Evolutionary conservation across 2,797 vertebrate species (phyloP).

Genomic region (Antrozous pallidus): DNA sequence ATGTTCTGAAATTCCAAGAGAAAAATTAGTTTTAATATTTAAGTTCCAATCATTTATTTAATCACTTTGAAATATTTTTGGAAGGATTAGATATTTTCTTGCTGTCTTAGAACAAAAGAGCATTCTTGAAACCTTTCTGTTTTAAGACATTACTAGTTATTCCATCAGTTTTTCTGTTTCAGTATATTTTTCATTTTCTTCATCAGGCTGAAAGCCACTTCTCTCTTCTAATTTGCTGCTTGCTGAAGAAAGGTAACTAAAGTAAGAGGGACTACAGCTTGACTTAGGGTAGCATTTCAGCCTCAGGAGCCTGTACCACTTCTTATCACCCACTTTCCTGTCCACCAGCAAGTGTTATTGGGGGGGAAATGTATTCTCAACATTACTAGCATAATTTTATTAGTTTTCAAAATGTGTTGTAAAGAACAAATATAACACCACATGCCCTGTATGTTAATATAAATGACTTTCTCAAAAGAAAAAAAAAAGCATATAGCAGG

Average conservation of each 20-base stretch:
- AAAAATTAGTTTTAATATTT: background rate
- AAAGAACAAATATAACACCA: background rate
- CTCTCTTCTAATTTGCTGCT: background rate
- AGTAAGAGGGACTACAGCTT: background rate
- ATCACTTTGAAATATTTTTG: background rate
- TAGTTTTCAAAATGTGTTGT: slow-evolving; percentile 30
- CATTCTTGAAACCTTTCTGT: background rate
- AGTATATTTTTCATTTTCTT: background rate
- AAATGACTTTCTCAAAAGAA: slow-evolving; percentile 22
- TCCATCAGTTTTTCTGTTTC: background rate
- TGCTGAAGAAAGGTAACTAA: background rate
- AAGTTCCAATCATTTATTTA: slow-evolving; percentile 27
- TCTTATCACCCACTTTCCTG: background rate
- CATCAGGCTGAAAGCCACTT: background rate
- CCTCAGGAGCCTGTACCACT: background rate
- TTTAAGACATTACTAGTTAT: background rate
- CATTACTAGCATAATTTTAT: background rate
- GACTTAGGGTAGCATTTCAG: background rate
- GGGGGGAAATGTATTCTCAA: background rate
- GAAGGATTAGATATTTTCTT: background rate
- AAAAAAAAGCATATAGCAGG: background rate
- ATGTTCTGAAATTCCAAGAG: slow-evolving; percentile 29
- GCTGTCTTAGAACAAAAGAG: background rate
- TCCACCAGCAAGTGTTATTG: background rate
- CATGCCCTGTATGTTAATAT: background rate